Evolutionary conservation across 2,888 invertebrate species (phyloP).

Genomic region (Zygaena filipendulae): DNA sequence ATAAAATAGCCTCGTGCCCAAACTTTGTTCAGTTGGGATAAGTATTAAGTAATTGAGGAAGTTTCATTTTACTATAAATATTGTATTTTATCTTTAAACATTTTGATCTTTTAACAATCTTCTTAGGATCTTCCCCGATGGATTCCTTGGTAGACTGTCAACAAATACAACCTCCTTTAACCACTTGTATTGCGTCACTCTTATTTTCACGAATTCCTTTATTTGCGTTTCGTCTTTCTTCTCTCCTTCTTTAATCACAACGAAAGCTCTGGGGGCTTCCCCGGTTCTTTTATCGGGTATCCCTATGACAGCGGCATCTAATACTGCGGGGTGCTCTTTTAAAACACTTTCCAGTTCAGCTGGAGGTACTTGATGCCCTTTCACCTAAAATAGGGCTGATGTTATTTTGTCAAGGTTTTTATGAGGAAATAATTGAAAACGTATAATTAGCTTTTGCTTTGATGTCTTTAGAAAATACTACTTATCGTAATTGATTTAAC

Average conservation of each 20-base stretch:
- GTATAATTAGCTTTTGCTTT: too few relatives aligned
- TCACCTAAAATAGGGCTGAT: slow-evolving; percentile 60
- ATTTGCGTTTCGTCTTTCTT: slow-evolving; percentile 64
- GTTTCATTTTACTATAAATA: too few relatives aligned
- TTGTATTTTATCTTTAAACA: slow-evolving; percentile 18
- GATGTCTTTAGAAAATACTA: too few relatives aligned
- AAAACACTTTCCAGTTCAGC: slow-evolving; percentile 84
- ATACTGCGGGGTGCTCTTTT: slow-evolving; percentile 75
- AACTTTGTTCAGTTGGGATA: too few relatives aligned
- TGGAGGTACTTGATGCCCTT: slow-evolving; percentile 82
- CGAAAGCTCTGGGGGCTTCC: slow-evolving; percentile 80
- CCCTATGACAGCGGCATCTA: slow-evolving; percentile 86
- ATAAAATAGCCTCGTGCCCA: too few relatives aligned
- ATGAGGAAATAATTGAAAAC: too few relatives aligned
- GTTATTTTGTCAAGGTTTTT: not conserved
- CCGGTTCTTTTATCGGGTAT: slow-evolving; percentile 73
- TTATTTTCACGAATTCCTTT: slow-evolving; percentile 67
- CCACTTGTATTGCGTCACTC: slow-evolving; percentile 80
- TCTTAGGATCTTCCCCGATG: slow-evolving; percentile 80
- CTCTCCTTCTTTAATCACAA: slow-evolving; percentile 64
- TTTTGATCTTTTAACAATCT: slow-evolving; percentile 57
- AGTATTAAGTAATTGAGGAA: too few relatives aligned
- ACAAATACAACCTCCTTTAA: slow-evolving; percentile 73
- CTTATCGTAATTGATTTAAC: too few relatives aligned
- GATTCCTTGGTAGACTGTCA: slow-evolving; percentile 75